Base-by-base conservation (phyloP, 2,888 invertebrate species). In the Julus scandinavius region DNA sequence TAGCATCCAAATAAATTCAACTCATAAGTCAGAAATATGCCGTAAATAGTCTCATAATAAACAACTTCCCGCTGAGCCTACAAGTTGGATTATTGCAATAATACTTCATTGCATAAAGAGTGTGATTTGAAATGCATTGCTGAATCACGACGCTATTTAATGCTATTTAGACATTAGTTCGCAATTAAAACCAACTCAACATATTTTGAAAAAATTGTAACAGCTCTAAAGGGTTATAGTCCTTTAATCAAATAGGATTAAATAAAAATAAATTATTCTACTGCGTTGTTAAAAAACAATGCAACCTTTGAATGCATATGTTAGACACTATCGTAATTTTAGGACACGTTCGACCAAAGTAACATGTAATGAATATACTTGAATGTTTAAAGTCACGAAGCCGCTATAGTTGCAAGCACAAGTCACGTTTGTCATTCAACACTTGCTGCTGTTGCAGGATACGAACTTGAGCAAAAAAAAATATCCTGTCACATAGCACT, bases 381-480 rank as follows among this genome's bases (percentile, higher is more conserved):
- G 20, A 63, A 63, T 63, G 63, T 63, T 63, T 63, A 17, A 58
- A 63, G 20, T 20, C 63, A 63, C 20, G 20, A 63, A 63, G 20
- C 17, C 63, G 20, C 2, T 6, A 6, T 45, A 45, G 20, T 63
- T 63, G n/a, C 63, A 63, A 63, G 7, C 63, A 63, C 6, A 63
- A 63, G 63, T 63, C 63, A 63, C 63, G n/a, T 63, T 63, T 63
- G 20, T 63, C 63, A 20, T 63, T 63, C 63, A 63, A 63, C 63
- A 9, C 63, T 63, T 20, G 63, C 63, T 63, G 63, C 63, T 63
- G 63, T 63, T 63, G 63, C 63, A 63, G 20, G 63, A 63, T 63
- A 63, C 63, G 63, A 63, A 63, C 63, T 45, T 45, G 41, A 45
- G 41, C 20, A 17, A 63, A 20, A n/a, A 63, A 63, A 63, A 54